These are phyloP conservation scores for Sialia sialis DNA, from an alignment of 2,113 vertebrate species.

Conservation along the genomic window DNA sequence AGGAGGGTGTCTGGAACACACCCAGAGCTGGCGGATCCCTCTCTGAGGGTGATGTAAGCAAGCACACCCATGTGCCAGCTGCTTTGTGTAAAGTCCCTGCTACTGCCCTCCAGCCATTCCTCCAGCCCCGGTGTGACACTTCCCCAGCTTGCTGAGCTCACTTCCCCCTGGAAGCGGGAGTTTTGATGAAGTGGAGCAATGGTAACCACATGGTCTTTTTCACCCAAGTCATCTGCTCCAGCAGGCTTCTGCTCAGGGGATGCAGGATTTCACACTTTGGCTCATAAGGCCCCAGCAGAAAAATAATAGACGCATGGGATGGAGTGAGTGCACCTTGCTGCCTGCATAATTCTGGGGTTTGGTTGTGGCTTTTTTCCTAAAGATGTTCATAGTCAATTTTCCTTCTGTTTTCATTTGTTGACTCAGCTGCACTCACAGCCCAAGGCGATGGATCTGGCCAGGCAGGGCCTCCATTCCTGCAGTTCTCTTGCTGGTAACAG, in stretches of 20 bases:
- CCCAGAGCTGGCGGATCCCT: constrained; percentile 33
- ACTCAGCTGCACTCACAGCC: constrained; percentile 43
- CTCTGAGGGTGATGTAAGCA: constrained; percentile 44
- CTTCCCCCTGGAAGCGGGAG: not conserved
- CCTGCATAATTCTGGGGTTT: not conserved
- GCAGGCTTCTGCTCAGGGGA: not conserved
- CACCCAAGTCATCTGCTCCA: not conserved
- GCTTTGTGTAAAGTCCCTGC: constrained; percentile 47
- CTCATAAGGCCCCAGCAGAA: not conserved
- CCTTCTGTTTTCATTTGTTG: constrained; percentile 36
- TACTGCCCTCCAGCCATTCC: not conserved
- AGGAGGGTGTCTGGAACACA: constrained; percentile 46
- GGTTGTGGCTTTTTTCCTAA: not conserved
- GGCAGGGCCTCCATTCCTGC: not conserved
- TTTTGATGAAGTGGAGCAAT: constrained; percentile 36
- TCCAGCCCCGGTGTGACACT: not conserved
- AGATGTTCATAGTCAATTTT: not conserved
- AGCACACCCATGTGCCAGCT: constrained; percentile 60
- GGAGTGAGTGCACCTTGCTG: not conserved
- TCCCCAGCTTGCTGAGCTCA: constrained; percentile 19
- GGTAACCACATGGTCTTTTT: not conserved
- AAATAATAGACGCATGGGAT: not conserved
- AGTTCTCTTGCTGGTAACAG: constrained; percentile 27
- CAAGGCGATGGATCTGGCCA: not conserved
- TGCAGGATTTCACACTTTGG: not conserved